Conservation (phyloP, 2,797 vertebrate genomes). For the Falco berigora region DNA sequence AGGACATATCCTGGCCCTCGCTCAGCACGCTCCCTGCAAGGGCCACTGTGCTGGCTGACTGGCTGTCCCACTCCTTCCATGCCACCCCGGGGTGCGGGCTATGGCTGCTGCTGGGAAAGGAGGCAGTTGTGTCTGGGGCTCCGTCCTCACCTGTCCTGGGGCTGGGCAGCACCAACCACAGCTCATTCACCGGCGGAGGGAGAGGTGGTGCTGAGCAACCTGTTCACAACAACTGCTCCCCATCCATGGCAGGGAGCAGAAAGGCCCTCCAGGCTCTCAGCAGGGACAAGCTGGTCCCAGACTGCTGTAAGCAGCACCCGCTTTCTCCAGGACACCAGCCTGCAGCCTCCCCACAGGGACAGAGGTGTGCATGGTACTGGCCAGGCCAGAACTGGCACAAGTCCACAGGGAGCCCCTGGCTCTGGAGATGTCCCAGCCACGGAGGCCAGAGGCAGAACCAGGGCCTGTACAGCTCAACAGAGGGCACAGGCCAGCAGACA, state of each 20-base stretch:
- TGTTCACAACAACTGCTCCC: too few relatives aligned
- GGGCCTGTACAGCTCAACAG: accelerated
- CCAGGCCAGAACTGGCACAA: accelerated
- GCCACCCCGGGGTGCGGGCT: conserved; percentile 18
- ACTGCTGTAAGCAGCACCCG: neutral
- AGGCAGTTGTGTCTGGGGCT: conserved; percentile 65
- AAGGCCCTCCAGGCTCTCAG: neutral
- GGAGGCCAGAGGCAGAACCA: neutral
- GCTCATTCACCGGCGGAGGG: conserved; percentile 80
- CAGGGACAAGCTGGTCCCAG: neutral
- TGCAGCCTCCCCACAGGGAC: neutral
- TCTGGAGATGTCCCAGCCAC: neutral
- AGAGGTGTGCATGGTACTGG: neutral
- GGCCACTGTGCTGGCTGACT: conserved; percentile 69
- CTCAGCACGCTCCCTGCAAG: conserved; percentile 65
- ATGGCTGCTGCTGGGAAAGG: conserved; percentile 71
- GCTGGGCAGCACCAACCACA: conserved; percentile 78
- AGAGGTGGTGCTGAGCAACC: neutral
- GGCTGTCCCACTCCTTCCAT: conserved; percentile 64
- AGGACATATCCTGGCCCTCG: conserved; percentile 58
- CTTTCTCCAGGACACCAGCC: too few relatives aligned
- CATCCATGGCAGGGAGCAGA: neutral
- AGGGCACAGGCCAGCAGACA: neutral
- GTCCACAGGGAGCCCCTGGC: neutral
- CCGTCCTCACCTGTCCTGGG: conserved; percentile 61